Evolutionary conservation across 2,797 vertebrate species (phyloP).

Genomic region (Vireo griseus): DNA sequence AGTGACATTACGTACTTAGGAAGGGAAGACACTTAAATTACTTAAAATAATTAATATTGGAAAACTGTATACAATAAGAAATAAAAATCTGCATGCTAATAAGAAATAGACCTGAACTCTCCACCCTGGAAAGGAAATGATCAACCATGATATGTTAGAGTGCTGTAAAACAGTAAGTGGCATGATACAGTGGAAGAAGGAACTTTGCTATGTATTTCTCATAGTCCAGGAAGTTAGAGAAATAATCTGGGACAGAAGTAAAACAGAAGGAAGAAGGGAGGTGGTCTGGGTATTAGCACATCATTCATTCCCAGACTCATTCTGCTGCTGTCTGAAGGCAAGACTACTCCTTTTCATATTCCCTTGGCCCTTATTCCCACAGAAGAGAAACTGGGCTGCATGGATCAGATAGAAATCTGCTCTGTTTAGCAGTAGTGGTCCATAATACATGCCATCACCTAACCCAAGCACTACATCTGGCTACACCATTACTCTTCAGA

Average conservation of each 20-base stretch:
- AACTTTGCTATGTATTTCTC: background rate
- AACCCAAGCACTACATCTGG: background rate
- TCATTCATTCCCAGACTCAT: background rate
- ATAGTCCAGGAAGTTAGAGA: background rate
- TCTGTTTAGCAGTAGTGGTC: background rate
- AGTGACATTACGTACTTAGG: background rate
- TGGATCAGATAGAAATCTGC: background rate
- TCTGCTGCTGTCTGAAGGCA: background rate
- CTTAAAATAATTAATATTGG: background rate
- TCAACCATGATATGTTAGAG: background rate
- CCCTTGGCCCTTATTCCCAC: fast-evolving
- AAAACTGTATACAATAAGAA: background rate
- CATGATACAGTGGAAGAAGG: background rate
- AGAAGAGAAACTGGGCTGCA: background rate
- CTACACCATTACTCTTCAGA: background rate
- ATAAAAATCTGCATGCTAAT: background rate
- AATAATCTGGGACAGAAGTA: background rate
- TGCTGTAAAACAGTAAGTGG: background rate
- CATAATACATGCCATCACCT: fast-evolving
- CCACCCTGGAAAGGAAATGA: background rate
- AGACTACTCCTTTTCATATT: background rate
- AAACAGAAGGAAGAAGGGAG: background rate
- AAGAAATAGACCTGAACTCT: background rate
- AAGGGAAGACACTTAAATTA: background rate
- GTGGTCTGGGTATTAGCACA: background rate